Evolutionary conservation across 2,888 invertebrate genomes (phyloP), one percentile per base, ranked within the genome.

Genomic region (Nomada fabriciana): DNA sequence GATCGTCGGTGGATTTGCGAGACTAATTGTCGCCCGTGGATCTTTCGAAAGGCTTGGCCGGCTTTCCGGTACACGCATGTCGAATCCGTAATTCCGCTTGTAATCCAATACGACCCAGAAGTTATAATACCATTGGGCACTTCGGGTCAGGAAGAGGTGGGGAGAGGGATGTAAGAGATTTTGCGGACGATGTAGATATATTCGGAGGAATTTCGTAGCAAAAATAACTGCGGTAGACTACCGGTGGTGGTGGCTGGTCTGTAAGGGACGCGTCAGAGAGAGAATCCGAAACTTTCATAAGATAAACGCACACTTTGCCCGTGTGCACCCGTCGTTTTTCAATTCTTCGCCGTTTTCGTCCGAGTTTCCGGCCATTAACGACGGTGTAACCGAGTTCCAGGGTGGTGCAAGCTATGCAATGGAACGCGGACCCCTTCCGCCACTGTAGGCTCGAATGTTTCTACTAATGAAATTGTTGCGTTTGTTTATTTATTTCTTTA

Each of bases 121-220:
- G 73, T 64, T n/a, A 63, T 36, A 42, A 42, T 23, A 73, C 70
- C 69, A 71, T 76, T 59, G 42, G 76, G 36, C 63, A 43, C 64
- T 65, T 81, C 72, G 75, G 82, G 79, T 78, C 78, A 84, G 55
- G 73, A 36, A 36, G 36, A 76, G 84, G 63, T 76, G 67, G 68
- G 73, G 60, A 68, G 77, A 68, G 74, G 77, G 85, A 80, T 65
- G 86, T 82, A 80, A 25, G 88, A 90, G 89, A 91, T 92, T 92
- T 91, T 90, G 92, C 92, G 91, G 89, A 89, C 87, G 89, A 90
- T 89, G 90, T 88, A 90, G 90, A 91, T 92, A 93, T 92, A 93
- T 92, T 90, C 90, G 91, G 90, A 91, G 92, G 93, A 93, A 93
- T 93, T 93, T 92, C 85, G 89, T 89, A 91, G 88, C 91, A 89